These are phyloP conservation scores for Ciconia nigra DNA, from an alignment of 2,797 vertebrate species.

Conservation along the genomic window DNA sequence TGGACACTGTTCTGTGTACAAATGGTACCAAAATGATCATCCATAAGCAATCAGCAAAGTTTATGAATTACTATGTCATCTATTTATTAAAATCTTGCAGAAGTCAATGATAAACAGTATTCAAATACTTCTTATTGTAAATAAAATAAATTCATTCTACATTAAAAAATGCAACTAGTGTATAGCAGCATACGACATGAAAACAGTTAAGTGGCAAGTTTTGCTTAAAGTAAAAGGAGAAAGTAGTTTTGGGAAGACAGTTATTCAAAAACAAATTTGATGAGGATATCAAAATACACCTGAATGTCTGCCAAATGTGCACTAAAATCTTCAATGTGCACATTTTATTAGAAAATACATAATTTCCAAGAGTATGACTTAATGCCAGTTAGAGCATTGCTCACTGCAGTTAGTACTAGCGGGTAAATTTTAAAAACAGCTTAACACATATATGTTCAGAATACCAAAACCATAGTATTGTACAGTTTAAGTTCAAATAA, in stretches of 20 bases:
- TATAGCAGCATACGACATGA: not conserved
- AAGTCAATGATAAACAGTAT: not conserved
- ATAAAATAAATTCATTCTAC: not conserved
- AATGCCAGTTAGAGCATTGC: not conserved
- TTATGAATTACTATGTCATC: not conserved
- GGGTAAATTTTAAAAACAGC: not conserved
- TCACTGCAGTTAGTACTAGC: not conserved
- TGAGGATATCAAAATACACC: not conserved
- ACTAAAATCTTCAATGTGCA: not conserved
- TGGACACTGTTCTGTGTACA: not conserved
- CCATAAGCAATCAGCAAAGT: not conserved
- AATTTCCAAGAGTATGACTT: not conserved
- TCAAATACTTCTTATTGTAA: not conserved
- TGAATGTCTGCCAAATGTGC: not conserved
- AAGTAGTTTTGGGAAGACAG: not conserved
- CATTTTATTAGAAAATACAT: not conserved
- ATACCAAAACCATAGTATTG: not conserved
- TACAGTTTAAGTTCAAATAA: not conserved
- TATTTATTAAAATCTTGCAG: not conserved
- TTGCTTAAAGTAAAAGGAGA: not conserved
- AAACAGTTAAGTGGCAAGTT: not conserved
- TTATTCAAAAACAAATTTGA: not conserved
- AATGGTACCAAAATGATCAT: not conserved
- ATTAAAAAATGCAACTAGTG: not conserved
- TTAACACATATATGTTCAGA: not conserved